Conservation (phyloP, 2,797 vertebrate genomes). For the Falco biarmicus region DNA sequence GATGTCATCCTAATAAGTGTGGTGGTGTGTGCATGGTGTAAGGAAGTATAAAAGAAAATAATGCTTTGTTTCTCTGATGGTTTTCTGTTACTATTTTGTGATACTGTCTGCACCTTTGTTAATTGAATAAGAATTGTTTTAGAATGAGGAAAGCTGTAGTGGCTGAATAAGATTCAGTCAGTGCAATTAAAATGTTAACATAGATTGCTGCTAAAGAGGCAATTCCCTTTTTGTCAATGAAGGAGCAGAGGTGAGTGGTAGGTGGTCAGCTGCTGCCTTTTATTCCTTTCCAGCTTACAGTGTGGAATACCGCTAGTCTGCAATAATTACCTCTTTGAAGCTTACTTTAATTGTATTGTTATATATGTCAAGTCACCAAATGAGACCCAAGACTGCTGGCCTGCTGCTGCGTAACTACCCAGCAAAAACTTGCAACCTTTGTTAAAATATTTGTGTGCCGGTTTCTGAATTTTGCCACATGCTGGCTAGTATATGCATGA, state of each 20-base stretch:
- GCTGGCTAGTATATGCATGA: not conserved
- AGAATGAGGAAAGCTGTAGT: not conserved
- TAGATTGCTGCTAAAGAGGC: not conserved
- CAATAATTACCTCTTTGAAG: not conserved
- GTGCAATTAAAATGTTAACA: not conserved
- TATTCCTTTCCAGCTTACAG: not conserved
- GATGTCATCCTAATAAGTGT: conserved; percentile 39
- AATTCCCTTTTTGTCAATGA: not conserved
- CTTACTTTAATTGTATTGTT: not conserved
- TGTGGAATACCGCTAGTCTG: not conserved
- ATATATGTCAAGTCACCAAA: not conserved
- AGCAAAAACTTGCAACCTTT: not conserved
- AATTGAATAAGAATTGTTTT: conserved; percentile 43
- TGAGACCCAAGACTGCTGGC: not conserved
- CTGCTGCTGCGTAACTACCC: not conserved
- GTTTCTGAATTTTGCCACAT: not conserved
- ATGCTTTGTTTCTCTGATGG: not conserved
- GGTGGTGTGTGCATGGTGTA: not conserved
- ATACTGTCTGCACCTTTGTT: not conserved
- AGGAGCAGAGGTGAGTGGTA: not conserved
- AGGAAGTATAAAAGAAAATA: conserved; percentile 10
- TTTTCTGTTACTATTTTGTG: conserved; percentile 2
- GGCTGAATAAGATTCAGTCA: not conserved
- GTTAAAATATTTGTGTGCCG: not conserved
- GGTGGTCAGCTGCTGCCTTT: not conserved